Evolutionary conservation across 2,113 vertebrate species (phyloP).

Genomic region (Corythaixoides concolor): DNA sequence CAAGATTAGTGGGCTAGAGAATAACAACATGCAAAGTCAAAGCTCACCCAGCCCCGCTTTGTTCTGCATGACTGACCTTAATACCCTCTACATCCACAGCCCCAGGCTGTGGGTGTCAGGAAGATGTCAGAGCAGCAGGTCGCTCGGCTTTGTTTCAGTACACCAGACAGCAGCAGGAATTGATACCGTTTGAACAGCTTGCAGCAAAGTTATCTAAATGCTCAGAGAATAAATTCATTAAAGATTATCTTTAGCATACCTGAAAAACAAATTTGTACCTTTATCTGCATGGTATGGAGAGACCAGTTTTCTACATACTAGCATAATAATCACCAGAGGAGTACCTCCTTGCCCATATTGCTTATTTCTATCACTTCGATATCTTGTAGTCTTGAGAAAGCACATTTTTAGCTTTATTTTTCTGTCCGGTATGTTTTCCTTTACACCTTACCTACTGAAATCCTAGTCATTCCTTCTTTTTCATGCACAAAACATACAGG

Average conservation of each 20-base stretch:
- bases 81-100: not conserved
- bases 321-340: not conserved
- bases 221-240: not conserved
- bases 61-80: slow-evolving; percentile 40
- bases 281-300: not conserved
- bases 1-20: not conserved
- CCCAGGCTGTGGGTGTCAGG: not conserved
- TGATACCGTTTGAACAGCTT: not conserved
- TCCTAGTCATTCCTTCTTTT: not conserved
- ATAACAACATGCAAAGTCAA: not conserved
- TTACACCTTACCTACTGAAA: not conserved
- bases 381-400: not conserved
- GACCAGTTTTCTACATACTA: not conserved
- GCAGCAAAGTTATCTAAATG: not conserved
- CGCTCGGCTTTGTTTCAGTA: not conserved
- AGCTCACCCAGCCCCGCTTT: not conserved
- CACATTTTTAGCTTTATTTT: not conserved
- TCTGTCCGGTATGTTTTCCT: not conserved
- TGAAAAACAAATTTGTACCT: not conserved
- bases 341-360: not conserved
- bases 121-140: not conserved
- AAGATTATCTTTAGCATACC: not conserved
- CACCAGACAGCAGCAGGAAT: not conserved
- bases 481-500: not conserved
- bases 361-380: not conserved